A percentile compares a stretch with the other conserved stretches of the same genome.
These are phyloP conservation scores for Cotesia vestalis DNA, from an alignment of 1,140 invertebrate genomes.

Conservation along the genomic window DNA sequence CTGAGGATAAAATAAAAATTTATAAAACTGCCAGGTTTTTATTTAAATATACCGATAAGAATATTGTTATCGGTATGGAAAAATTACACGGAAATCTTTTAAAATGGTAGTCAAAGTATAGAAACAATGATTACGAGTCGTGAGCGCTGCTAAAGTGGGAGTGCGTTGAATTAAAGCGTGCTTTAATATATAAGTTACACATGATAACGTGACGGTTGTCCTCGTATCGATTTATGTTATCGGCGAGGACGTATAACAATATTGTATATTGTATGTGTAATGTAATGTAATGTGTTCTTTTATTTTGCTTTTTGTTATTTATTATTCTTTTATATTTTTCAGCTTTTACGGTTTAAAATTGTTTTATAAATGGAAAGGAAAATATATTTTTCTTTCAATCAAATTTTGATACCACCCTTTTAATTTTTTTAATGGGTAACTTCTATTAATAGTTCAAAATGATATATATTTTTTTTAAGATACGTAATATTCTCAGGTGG, in stretches of 20 bases:
- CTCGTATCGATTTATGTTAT: conserved; percentile 39
- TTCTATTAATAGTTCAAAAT: no score
- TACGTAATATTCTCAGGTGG: no score
- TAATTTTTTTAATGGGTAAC: no score
- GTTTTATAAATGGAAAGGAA: no score
- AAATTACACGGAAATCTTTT: no score
- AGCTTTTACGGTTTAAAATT: not conserved
- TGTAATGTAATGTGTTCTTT: conserved; percentile 5
- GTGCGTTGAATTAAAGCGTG: conserved; percentile 30
- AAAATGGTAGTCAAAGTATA: no score
- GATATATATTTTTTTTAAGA: no score
- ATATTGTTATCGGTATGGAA: no score
- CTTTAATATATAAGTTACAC: conserved; percentile 14
- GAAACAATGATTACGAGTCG: not conserved
- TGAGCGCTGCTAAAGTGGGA: not conserved
- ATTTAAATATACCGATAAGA: not conserved
- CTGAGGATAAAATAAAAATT: not conserved
- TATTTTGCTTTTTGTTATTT: conserved; percentile 6
- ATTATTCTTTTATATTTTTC: not conserved
- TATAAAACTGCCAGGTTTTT: not conserved
- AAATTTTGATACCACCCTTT: no score
- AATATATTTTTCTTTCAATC: no score
- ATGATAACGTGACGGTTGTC: conserved; percentile 27
- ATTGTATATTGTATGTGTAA: not conserved
- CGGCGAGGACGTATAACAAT: conserved; percentile 21